Base-by-base conservation (phyloP, 2,113 vertebrate genomes). In the Pipa parva region DNA sequence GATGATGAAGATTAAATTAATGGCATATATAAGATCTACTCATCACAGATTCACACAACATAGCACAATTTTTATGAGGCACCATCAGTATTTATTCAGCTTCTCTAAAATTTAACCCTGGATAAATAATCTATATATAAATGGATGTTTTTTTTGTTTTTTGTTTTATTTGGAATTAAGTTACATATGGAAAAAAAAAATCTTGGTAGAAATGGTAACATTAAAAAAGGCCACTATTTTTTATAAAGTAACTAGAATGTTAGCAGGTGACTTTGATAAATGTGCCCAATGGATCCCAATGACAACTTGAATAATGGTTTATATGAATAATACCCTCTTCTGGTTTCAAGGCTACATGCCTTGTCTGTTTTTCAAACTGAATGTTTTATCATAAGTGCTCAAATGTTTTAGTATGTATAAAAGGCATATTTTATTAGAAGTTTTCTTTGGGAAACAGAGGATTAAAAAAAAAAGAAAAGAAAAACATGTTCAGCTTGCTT, bases 311-410 rank as follows among this genome's bases (percentile, higher is more conserved):
- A 45, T 65, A 65, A 46, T n/a, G 10, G 51, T 56, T 65, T 56
- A 18, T 46, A 55, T 45, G 36, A 46, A 56, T 63, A 29, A 56
- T 17, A 15, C 28, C 26, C 50, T 42, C 6, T 45, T 42, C 33
- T 42, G 11, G 22, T 51, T 56, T 56, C 36, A 45, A 65, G 51
- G 51, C 50, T 24, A 12, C 15, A 8, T 29, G 36, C 28, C 29
- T 29, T 20, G 42, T 22, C 18, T 46, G 18, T 64, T 22, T 55
- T 64, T 54, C 46, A 55, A 55, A 64, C 37, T 18, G 63, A 57
- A 66, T 46, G 39, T 25, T 57, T 57, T 58, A 57, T 58, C 27
- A 58, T 24, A 58, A 66, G 63, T 42, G 17, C 52, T 48, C 7
- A 18, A 39, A 66, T 57, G 33, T 33, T 31, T 54, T 21, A 9